Percentiles rank a stretch among this genome's conserved stretches.
These are phyloP conservation scores for Salarias fasciatus DNA, from an alignment of 2,797 vertebrate genomes.

Conservation along the genomic window DNA sequence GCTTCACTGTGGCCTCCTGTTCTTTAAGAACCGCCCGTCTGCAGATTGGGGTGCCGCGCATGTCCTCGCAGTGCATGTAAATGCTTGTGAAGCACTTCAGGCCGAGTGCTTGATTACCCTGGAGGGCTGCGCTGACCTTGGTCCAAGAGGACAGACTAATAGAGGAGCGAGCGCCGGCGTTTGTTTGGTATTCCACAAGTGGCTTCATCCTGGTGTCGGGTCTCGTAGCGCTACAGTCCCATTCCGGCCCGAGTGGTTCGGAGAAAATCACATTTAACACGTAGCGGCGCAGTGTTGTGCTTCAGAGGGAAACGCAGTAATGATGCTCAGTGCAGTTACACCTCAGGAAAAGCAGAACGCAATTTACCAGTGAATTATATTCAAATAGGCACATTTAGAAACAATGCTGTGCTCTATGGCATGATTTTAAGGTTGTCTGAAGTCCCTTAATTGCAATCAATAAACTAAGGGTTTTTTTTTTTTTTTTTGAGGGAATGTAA, in stretches of 20 bases:
- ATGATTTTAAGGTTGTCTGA: too few relatives aligned
- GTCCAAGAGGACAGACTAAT: neutral
- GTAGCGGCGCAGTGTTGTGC: neutral
- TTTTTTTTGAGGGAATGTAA: too few relatives aligned
- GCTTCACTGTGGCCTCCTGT: conserved; percentile 6
- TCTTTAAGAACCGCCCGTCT: conserved; percentile 11
- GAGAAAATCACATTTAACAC: neutral
- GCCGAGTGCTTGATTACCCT: neutral
- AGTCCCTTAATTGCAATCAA: neutral
- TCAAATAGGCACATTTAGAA: too few relatives aligned
- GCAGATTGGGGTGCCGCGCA: conserved; percentile 28
- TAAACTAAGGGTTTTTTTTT: neutral
- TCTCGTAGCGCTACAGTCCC: neutral
- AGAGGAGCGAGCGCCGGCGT: neutral
- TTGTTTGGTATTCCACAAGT: neutral
- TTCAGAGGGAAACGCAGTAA: neutral
- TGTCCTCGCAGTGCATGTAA: neutral
- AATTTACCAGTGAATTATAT: neutral
- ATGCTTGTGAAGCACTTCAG: neutral
- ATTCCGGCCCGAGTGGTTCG: neutral
- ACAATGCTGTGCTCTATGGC: too few relatives aligned
- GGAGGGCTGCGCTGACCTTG: neutral
- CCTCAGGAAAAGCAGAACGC: neutral
- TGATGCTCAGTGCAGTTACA: neutral
- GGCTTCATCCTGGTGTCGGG: neutral